Evolutionary conservation across 1,140 invertebrate genomes (phyloP).

Genomic region (Thaumetopoea pityocampa): DNA sequence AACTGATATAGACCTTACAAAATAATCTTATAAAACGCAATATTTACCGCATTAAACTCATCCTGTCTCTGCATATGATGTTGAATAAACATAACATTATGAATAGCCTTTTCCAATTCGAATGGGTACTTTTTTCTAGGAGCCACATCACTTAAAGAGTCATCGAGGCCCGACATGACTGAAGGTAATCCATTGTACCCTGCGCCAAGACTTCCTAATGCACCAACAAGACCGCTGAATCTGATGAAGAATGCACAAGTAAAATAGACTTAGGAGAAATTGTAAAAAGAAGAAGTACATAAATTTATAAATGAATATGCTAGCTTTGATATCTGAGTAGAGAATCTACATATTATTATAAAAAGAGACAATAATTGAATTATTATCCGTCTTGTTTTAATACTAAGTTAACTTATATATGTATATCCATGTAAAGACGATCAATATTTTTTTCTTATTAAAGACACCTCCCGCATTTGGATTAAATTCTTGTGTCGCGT

Average conservation of each 20-base stretch:
- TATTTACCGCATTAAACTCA: constrained; percentile 92
- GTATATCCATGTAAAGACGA: too few relatives aligned
- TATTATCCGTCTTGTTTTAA: too few relatives aligned
- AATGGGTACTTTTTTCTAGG: constrained; percentile 91
- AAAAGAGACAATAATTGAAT: too few relatives aligned
- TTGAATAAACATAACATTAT: constrained; percentile 96
- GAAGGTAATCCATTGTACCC: constrained; percentile 88
- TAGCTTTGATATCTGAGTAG: too few relatives aligned
- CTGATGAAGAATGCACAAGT: constrained; percentile 54
- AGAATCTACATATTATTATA: too few relatives aligned
- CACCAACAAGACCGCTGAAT: constrained; percentile 83
- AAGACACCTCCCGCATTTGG: too few relatives aligned
- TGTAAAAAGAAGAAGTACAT: not conserved
- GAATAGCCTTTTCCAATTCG: constrained; percentile 94
- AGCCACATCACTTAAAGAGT: constrained; percentile 87
- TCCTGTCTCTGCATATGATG: constrained; percentile 95
- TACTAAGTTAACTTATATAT: too few relatives aligned
- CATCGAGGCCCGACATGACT: constrained; percentile 87
- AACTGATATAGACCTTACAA: too few relatives aligned
- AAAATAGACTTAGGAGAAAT: constrained; percentile 1
- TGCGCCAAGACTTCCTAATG: constrained; percentile 78
- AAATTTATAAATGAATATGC: too few relatives aligned
- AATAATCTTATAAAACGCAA: too few relatives aligned
- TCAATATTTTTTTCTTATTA: too few relatives aligned
- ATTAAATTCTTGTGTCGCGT: too few relatives aligned